Percentiles rank a stretch among this genome's conserved stretches.
These are phyloP conservation scores for Dioctria linearis DNA, from an alignment of 2,888 invertebrate genomes.

Conservation along the genomic window DNA sequence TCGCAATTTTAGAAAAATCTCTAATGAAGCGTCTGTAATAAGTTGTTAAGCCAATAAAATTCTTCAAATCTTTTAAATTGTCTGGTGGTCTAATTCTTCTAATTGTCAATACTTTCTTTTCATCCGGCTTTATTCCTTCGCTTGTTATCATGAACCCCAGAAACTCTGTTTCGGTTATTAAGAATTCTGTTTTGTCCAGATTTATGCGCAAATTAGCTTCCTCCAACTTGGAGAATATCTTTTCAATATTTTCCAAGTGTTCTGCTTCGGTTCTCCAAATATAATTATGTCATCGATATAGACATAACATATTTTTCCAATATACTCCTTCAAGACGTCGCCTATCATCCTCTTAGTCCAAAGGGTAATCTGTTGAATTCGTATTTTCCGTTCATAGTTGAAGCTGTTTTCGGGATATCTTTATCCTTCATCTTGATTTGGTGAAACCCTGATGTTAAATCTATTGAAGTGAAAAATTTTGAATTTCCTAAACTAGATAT, in stretches of 20 bases:
- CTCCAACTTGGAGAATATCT: background rate
- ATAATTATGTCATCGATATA: constrained; percentile 50
- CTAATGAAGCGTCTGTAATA: constrained; percentile 1
- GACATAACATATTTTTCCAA: constrained; percentile 57
- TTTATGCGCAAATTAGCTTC: background rate
- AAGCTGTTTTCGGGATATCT: constrained; percentile 55
- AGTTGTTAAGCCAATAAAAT: background rate
- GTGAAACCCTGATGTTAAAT: constrained; percentile 56
- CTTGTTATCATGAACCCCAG: background rate
- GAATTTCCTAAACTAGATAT: constrained; percentile 50
- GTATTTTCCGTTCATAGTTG: constrained; percentile 54
- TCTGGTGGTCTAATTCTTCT: background rate
- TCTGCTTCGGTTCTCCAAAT: background rate
- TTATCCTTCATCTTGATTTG: constrained; percentile 53
- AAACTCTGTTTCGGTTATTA: background rate
- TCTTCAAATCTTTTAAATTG: background rate
- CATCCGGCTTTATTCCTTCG: too few species aligned
- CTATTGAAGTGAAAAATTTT: constrained; percentile 47
- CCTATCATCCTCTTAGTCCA: constrained; percentile 54
- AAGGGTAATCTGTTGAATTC: constrained; percentile 9
- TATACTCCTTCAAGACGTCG: constrained; percentile 43
- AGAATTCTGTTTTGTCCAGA: background rate
- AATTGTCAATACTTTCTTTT: background rate
- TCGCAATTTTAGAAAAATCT: constrained; percentile 1
- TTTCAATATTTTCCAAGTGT: constrained; percentile 5